Conservation (phyloP, 2,888 invertebrate genomes). For the Calliphora vomitoria region DNA sequence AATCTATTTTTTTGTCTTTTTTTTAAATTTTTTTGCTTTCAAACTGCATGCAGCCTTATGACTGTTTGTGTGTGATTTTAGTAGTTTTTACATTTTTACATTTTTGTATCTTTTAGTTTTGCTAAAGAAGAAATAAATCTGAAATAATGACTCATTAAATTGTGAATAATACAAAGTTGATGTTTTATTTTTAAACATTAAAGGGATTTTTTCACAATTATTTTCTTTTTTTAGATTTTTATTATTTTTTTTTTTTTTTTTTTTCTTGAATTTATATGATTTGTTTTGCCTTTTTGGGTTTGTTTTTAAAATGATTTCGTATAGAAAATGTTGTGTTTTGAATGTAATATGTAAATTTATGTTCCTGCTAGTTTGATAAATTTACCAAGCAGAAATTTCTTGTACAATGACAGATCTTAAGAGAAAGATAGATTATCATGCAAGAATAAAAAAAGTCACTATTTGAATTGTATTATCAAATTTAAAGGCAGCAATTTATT, state of each 20-base stretch:
- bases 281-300: constrained; percentile 43
- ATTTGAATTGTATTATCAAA: too few species aligned
- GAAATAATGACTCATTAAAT: constrained; percentile 72
- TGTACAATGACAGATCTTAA: constrained; percentile 17
- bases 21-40: neutral
- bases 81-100: neutral
- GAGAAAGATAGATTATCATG: constrained; percentile 3
- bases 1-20: constrained; percentile 26
- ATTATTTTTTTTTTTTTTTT: constrained; percentile 6
- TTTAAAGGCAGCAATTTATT: neutral
- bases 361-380: constrained; percentile 41
- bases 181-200: constrained; percentile 62
- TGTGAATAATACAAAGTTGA: constrained; percentile 66
- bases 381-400: constrained; percentile 14
- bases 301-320: neutral
- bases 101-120: constrained; percentile 45
- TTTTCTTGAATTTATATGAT: constrained; percentile 17
- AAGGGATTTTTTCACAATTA: constrained; percentile 59
- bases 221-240: neutral
- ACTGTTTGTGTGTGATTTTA: constrained; percentile 12
- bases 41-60: constrained; percentile 31
- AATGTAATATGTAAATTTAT: constrained; percentile 36
- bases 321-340: neutral
- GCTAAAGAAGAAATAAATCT: constrained; percentile 65
- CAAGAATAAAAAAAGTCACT: neutral